Conservation (phyloP, 1,140 invertebrate genomes). For the Formica selysi region DNA sequence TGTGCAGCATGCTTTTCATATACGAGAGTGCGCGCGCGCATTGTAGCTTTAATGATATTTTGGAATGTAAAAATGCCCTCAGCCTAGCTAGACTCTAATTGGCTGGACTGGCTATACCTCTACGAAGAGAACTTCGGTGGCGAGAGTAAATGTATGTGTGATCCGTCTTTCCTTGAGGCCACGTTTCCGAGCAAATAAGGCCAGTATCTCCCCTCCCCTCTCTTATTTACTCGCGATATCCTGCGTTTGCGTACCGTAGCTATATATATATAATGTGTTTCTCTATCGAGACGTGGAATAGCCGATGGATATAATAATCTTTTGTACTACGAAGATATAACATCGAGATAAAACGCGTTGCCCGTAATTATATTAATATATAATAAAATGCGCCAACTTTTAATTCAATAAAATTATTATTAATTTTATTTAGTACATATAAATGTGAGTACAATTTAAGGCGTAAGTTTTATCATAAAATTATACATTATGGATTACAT, state of each 20-base stretch:
- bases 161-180: conserved; percentile 50
- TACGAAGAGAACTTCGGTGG: conserved; percentile 37
- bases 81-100: conserved; percentile 58
- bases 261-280: conserved; percentile 30
- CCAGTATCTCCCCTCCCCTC: background rate
- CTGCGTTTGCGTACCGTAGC: conserved; percentile 15
- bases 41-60: conserved; percentile 67
- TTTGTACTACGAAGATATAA: conserved; percentile 31
- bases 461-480: background rate
- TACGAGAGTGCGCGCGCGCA: background rate
- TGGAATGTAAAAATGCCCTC: conserved; percentile 39
- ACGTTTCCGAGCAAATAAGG: conserved; percentile 54
- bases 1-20: conserved; percentile 51
- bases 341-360: conserved; percentile 35
- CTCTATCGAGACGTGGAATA: conserved; percentile 43
- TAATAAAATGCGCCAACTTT: conserved; percentile 7
- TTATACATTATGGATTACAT: background rate
- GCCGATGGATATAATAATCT: conserved; percentile 54
- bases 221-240: conserved; percentile 58
- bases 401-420: conserved; percentile 23
- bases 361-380: conserved; percentile 33
- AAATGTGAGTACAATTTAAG: conserved; percentile 14
- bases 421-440: background rate
- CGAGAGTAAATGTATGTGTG: conserved; percentile 43
- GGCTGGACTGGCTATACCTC: conserved; percentile 25